Evolutionary conservation across 2,113 vertebrate species (phyloP).

Genomic region (Fregetta grallaria): DNA sequence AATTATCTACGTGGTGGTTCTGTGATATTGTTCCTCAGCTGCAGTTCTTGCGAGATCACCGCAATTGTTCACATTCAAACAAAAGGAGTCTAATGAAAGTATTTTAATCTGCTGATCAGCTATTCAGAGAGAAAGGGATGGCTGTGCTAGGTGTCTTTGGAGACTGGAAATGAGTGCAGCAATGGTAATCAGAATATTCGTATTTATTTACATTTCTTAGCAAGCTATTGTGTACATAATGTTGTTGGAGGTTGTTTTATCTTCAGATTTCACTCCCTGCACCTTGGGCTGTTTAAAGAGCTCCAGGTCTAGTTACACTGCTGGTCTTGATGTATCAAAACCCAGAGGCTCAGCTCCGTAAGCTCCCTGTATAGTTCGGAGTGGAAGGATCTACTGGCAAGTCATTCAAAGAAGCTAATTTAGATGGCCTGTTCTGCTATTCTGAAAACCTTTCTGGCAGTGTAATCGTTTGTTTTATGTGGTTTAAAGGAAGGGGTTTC

Average conservation of each 20-base stretch:
- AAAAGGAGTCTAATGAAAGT: slow-evolving; percentile 37
- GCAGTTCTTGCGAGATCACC: neutral
- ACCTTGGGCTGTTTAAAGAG: neutral
- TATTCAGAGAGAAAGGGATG: neutral
- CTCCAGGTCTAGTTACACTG: neutral
- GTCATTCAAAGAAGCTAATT: neutral
- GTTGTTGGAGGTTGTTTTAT: neutral
- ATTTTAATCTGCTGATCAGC: slow-evolving; percentile 1
- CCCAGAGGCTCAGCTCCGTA: neutral
- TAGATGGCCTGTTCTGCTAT: neutral
- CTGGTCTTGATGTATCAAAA: accelerated
- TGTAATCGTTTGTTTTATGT: too few relatives aligned
- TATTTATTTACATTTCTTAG: neutral
- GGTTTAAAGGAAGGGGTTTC: neutral
- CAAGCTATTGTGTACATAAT: neutral
- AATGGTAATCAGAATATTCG: neutral
- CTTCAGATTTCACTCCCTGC: neutral
- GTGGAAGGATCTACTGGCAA: neutral
- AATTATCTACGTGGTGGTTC: neutral
- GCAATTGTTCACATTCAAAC: neutral
- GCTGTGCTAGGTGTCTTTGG: neutral
- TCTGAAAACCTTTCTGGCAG: neutral
- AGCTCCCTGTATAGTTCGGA: accelerated
- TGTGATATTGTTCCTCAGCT: neutral
- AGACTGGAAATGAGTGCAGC: neutral